Conservation (phyloP, 1,140 invertebrate genomes). For the Kradibia gibbosae region DNA sequence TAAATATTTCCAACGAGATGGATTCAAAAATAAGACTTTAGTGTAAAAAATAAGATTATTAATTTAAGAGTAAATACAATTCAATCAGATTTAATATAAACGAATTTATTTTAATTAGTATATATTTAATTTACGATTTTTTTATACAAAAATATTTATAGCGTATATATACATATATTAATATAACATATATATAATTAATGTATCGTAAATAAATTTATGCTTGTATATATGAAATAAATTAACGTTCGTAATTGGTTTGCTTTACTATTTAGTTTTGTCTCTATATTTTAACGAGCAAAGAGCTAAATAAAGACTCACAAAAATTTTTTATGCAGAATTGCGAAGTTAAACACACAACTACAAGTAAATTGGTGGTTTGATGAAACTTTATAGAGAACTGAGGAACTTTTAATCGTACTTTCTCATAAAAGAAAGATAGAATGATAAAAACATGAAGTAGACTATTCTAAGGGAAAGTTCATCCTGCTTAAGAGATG, state of each 20-base stretch:
- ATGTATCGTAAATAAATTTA: too few relatives aligned
- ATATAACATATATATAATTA: too few relatives aligned
- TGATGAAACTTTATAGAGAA: neutral
- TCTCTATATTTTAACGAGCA: conserved; percentile 10
- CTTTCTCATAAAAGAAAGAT: conserved; percentile 44
- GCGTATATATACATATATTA: too few relatives aligned
- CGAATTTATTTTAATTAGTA: too few relatives aligned
- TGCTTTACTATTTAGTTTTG: neutral
- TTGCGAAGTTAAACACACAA: conserved; percentile 40
- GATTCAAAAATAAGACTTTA: too few relatives aligned
- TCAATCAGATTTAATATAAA: too few relatives aligned
- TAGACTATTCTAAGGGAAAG: conserved; percentile 22
- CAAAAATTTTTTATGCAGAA: conserved; percentile 44
- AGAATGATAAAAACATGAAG: conserved; percentile 34
- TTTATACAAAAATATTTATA: too few relatives aligned
- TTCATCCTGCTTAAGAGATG: conserved; percentile 19
- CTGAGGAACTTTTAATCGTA: conserved; percentile 45
- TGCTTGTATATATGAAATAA: too few relatives aligned
- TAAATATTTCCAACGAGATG: too few relatives aligned
- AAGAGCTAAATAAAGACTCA: conserved; percentile 32
- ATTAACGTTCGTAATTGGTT: neutral
- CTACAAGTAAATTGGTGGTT: conserved; percentile 40
- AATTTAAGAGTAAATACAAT: too few relatives aligned
- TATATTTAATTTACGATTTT: too few relatives aligned
- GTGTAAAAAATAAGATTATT: too few relatives aligned